Base-by-base conservation (phyloP, 2,797 vertebrate species). In the Neostethus bicornis region DNA sequence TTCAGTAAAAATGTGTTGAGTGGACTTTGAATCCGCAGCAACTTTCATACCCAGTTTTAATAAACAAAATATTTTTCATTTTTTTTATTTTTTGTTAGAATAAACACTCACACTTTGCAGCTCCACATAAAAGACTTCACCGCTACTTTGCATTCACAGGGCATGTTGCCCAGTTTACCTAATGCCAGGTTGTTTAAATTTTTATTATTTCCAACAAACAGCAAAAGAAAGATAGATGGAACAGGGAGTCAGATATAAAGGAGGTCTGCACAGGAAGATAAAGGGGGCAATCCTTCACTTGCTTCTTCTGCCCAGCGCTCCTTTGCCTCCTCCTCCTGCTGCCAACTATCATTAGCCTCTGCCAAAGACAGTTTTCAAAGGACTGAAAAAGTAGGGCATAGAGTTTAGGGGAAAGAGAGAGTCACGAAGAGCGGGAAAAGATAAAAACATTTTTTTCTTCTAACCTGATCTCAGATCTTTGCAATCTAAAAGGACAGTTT, bases 381-480 rank as follows among this genome's bases (percentile, higher is more conserved):
- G 48, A 19, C 34, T 5, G 28, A 14, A 64, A 86, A 89, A 89
- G 81, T 89, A 87, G 85, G 80, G 61, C 86, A 87, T 41, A 65
- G 77, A 85, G 81, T 85, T 85, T 75, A 62, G 35, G 55, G 43
- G 31, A 12, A 5, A 28, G 44, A 42, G 55, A 43, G 41, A 26
- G 57, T 37, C 16, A 47, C 31, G 47, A 25, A 31, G 54, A 20
- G 42, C 12, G 20, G 25, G 26, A 25, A 31, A 26, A 3, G 49
- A 16, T n/a, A 42, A 7, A 16, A 6, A 2, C 2, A 43, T 28
- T 21, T 44, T 35, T 55, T 61, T 47, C 23, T 29, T 44, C 19
- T 24, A 9, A 56, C 16, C 1, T 29, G 51, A 28, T 28, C 7
- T 32, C n/a, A 25, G 42, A 63, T 71, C 75, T 68, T 67, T 61